Evolutionary conservation across 2,888 invertebrate species (phyloP), one percentile per base, ranked within the genome.

Genomic region (Antheraea yamamai): DNA sequence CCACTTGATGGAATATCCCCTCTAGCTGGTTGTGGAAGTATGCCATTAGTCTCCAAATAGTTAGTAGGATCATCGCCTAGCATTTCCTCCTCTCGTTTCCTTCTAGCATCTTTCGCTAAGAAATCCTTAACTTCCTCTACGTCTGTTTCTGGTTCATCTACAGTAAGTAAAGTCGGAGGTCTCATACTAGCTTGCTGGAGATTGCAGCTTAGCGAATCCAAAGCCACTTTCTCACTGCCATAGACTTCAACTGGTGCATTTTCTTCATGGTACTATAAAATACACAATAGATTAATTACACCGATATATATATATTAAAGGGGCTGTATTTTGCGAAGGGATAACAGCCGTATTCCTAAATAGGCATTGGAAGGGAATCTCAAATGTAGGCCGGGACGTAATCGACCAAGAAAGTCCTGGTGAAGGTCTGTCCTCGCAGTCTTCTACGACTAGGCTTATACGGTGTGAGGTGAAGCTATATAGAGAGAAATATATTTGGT

Each of bases 221-320:
- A 82, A 0, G 95, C 95, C 68, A 92, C 92, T 71, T 87, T 89
- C 78, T 96, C 89, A 73, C 90, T 95, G 30, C 90, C 91, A 76
- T 95, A 95, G 23, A 96, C 89, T 85, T 95, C 95, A 64, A 96
- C 90, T 14, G 93, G 93, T 72, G 96, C 95, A 77, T 95, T 95
- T 85, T 95, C 95, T 88, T 96, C 96, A 76, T 96, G 95, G 79
- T 95, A 95, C 96, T 96, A 88, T 72, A 14, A 64, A 74, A 72
- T 85, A 61, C 30, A 66, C 18, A 30, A 26, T 30, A 26, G 3
- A 66, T 66, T 66, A 61, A 23, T 61, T 20, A 55, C 4, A 20
- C 20, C 18, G 20, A 20, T 55, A 39, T 39, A 39, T 39, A 7
- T 39, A 7, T 39, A 39, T 39, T 39, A 39, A 39, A 39, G 7